Conservation (phyloP, 2,888 invertebrate genomes). For the Dasysyrphus tricinctus region DNA sequence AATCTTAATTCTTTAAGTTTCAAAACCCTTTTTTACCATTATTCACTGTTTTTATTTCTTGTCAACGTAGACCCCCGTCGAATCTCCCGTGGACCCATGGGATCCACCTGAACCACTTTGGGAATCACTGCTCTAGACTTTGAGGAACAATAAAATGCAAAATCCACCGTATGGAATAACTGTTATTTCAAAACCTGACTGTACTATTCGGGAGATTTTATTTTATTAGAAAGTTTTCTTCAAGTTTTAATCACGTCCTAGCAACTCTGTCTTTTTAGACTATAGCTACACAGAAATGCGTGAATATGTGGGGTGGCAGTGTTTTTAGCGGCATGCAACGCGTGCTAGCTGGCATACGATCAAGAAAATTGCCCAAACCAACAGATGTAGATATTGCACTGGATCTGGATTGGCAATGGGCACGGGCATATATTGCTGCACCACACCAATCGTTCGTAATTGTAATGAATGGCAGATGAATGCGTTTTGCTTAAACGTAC, state of each 20-base stretch:
- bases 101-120: too few species aligned
- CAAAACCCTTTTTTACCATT: too few species aligned
- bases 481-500: conserved; percentile 60
- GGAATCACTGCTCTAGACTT: too few species aligned
- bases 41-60: too few species aligned
- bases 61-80: too few species aligned
- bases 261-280: background rate
- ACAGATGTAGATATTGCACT: conserved; percentile 68
- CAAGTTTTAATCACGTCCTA: background rate
- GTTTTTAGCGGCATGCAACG: conserved; percentile 50
- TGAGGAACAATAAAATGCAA: too few species aligned
- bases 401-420: conserved; percentile 68
- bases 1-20: too few species aligned
- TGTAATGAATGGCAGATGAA: conserved; percentile 73
- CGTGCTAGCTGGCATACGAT: conserved; percentile 60
- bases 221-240: background rate
- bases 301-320: conserved; percentile 54
- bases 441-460: conserved; percentile 21
- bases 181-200: too few species aligned
- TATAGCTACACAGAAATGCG: conserved; percentile 18
- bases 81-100: too few species aligned
- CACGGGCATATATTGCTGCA: conserved; percentile 13
- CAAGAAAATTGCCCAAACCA: conserved; percentile 51
- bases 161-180: too few species aligned
- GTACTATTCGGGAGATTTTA: too few species aligned